phyloP scores from a whole-genome alignment of 1,140 invertebrate species.

The Euwallacea similis region DNA sequence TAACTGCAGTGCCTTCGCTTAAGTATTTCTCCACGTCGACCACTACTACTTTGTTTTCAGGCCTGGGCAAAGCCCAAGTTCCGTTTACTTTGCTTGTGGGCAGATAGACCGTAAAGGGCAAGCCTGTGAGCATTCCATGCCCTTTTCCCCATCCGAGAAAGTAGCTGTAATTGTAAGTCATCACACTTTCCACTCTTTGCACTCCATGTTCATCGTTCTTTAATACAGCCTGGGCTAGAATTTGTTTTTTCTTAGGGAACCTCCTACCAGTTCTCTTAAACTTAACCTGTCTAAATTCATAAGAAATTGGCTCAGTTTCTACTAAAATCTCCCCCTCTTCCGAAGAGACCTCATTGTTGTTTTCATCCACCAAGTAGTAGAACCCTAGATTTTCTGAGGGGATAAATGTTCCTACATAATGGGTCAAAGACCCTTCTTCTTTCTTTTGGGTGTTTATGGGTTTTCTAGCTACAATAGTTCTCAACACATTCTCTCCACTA shows the following conservation, averaged over 20 bases:
- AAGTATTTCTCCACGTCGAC: conserved; percentile 63
- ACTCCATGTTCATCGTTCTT: conserved; percentile 60
- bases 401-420: conserved; percentile 70
- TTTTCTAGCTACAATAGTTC: conserved; percentile 58
- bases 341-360: conserved; percentile 59
- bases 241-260: conserved; percentile 57
- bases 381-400: conserved; percentile 64
- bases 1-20: conserved; percentile 75
- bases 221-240: conserved; percentile 65
- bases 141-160: conserved; percentile 76
- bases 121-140: conserved; percentile 71
- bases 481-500: conserved; percentile 55
- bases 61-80: conserved; percentile 68
- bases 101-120: conserved; percentile 69
- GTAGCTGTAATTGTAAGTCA: conserved; percentile 70
- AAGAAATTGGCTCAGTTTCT: conserved; percentile 74
- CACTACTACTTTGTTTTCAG: conserved; percentile 61
- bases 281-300: conserved; percentile 69
- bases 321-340: conserved; percentile 74
- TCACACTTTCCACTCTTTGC: conserved; percentile 66
- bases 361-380: conserved; percentile 67
- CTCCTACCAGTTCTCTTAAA: conserved; percentile 62
- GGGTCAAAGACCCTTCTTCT: conserved; percentile 55
- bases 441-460: conserved; percentile 52
- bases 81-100: conserved; percentile 64